phyloP scores from a whole-genome alignment of 2,113 vertebrate species.

The Bothrops jararaca region DNA sequence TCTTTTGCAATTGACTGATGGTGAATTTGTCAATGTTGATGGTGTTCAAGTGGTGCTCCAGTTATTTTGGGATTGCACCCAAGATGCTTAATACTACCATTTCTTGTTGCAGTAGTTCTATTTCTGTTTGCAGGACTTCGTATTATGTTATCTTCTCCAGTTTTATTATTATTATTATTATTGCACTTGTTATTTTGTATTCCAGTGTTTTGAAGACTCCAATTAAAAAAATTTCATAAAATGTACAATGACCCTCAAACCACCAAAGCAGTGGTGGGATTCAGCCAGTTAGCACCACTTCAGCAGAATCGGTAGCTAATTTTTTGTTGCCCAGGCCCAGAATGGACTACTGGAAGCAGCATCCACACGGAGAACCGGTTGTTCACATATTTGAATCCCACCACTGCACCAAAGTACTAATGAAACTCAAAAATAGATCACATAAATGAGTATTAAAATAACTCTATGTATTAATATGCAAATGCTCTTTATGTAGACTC shows the following conservation, averaged over 20 bases:
- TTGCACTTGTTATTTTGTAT: neutral
- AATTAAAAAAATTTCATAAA: neutral
- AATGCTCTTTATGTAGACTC: neutral
- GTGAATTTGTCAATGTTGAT: neutral
- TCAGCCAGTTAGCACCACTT: no score
- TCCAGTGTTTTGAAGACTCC: neutral
- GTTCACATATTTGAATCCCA: no score
- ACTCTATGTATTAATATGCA: neutral
- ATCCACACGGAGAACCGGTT: no score
- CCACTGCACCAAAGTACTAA: neutral
- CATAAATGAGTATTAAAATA: neutral
- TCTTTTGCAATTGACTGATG: neutral
- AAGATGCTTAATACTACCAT: neutral
- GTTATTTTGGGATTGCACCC: no score
- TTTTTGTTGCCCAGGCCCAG: no score
- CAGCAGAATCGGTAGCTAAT: no score
- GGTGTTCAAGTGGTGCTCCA: neutral
- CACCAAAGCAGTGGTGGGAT: neutral
- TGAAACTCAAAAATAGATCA: neutral
- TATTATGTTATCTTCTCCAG: neutral
- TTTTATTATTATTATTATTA: neutral
- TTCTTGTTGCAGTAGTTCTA: neutral
- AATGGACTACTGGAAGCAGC: no score
- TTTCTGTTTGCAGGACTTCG: neutral
- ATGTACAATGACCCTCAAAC: neutral